phyloP scores from a whole-genome alignment of 2,113 vertebrate genomes.

The Podocnemis expansa region DNA sequence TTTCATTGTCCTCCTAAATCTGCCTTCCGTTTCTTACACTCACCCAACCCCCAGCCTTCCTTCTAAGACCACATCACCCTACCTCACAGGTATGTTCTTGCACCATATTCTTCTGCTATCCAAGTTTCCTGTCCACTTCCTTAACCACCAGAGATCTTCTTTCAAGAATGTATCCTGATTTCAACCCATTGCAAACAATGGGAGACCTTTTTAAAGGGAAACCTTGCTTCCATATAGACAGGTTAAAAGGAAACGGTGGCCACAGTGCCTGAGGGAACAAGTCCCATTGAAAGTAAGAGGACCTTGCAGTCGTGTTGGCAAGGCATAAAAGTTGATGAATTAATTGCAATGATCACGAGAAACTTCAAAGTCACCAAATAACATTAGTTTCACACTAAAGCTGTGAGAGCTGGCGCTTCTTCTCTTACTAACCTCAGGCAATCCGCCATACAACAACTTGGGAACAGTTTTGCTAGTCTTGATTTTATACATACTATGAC shows the following conservation, averaged over 20 bases:
- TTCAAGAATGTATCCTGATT: background rate
- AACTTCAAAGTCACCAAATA: background rate
- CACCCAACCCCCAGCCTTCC: too few species aligned
- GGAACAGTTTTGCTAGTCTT: background rate
- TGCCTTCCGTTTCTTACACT: too few species aligned
- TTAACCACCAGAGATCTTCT: background rate
- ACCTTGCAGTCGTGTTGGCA: background rate
- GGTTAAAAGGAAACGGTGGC: background rate
- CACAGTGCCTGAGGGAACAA: background rate
- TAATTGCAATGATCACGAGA: background rate
- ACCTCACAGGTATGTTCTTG: background rate
- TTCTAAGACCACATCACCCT: background rate
- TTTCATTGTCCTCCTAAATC: background rate
- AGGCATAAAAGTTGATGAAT: background rate
- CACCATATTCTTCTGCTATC: background rate
- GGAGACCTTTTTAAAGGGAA: background rate
- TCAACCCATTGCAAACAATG: background rate
- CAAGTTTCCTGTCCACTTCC: background rate
- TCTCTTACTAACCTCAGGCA: background rate
- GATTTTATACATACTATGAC: background rate
- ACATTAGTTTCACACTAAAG: conserved; percentile 5
- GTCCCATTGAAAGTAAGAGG: background rate
- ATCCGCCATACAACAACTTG: conserved; percentile 34
- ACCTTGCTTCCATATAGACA: background rate
- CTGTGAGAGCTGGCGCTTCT: background rate